Conservation (phyloP, 2,113 vertebrate genomes). For the Rhizomys pruinosus region DNA sequence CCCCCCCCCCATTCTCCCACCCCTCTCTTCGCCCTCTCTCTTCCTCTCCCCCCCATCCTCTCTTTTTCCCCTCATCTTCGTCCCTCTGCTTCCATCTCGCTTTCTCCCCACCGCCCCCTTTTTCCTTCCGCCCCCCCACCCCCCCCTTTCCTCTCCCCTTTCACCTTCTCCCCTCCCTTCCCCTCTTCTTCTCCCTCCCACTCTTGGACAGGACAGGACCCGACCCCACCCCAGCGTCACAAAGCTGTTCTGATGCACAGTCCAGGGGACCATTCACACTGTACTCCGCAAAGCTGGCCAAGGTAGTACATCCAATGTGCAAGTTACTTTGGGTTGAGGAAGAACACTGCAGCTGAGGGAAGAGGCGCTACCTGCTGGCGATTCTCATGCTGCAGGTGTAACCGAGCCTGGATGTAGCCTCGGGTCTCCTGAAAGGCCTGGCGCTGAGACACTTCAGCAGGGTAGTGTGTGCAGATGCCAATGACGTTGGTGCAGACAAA, state of each 20-base stretch:
- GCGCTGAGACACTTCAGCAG: conserved; percentile 96
- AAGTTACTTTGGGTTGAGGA: background rate
- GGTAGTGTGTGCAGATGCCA: conserved; percentile 97
- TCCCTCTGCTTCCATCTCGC: no score
- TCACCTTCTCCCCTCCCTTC: no score
- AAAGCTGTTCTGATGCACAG: background rate
- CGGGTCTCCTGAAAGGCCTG: conserved; percentile 98
- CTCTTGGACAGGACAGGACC: background rate
- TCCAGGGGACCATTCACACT: background rate
- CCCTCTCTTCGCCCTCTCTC: no score
- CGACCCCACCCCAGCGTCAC: background rate
- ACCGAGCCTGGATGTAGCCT: conserved; percentile 96
- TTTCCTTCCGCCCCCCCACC: no score
- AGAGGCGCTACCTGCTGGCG: conserved; percentile 92
- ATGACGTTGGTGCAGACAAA: conserved; percentile 98
- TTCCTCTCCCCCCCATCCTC: no score
- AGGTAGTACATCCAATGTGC: background rate
- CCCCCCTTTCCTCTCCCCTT: no score
- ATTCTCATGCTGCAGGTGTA: conserved; percentile 96
- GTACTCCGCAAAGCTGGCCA: background rate
- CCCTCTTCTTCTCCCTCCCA: background rate
- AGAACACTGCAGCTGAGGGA: background rate
- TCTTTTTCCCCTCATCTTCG: no score
- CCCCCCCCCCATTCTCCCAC: no score
- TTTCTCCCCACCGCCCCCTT: no score